These are phyloP conservation scores for Porites lutea DNA, from an alignment of 64 coral and sea anemone species.

Conservation along the genomic window DNA sequence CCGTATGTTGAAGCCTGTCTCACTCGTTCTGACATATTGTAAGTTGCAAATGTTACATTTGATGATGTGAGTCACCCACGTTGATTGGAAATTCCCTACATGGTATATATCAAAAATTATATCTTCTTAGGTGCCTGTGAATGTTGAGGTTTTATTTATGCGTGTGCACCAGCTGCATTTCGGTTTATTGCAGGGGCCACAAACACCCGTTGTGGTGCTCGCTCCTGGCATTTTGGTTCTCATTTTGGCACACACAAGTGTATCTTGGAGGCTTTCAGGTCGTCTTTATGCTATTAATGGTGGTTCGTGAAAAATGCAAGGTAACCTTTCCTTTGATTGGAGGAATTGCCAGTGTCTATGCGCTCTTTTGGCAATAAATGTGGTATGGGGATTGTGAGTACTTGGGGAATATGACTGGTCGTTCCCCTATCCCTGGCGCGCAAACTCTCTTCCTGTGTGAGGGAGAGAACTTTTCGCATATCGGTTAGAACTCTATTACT, in stretches of 20 bases:
- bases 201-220: background rate
- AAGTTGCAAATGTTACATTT: constrained; percentile 30
- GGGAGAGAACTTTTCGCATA: constrained; percentile 1
- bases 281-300: background rate
- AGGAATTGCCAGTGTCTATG: constrained; percentile 16
- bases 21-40: constrained; percentile 8
- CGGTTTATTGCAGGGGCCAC: constrained; percentile 29
- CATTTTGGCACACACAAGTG: constrained; percentile 27
- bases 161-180: constrained; percentile 39
- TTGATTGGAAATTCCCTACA: constrained; percentile 5
- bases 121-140: background rate
- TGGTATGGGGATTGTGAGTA: constrained; percentile 3
- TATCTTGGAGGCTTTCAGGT: constrained; percentile 16
- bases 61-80: constrained; percentile 21
- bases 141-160: background rate
- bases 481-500: background rate
- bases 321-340: constrained; percentile 15
- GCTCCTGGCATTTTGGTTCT: too few species aligned
- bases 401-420: background rate
- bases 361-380: constrained; percentile 3
- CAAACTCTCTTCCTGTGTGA: constrained; percentile 27
- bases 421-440: background rate
- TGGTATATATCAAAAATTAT: constrained; percentile 28
- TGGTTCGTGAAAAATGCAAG: background rate
- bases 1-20: constrained; percentile 16